Conservation (phyloP, 1,140 invertebrate genomes). For the Hyles euphorbiae region DNA sequence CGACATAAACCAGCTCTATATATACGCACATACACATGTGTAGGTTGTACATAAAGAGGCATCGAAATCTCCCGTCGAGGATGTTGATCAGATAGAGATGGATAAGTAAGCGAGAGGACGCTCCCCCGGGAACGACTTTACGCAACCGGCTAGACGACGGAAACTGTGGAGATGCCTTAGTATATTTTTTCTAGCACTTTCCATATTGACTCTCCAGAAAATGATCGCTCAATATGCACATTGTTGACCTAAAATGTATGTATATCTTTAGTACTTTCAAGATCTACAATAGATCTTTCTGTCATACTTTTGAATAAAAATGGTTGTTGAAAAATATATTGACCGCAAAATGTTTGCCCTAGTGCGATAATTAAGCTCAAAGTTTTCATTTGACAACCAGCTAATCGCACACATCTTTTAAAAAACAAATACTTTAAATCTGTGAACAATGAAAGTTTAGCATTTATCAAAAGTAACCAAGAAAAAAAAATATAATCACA, state of each 20-base stretch:
- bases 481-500: slow-evolving; percentile 4
- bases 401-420: no score
- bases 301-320: not conserved
- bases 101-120: slow-evolving; percentile 40
- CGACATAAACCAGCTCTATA: no score
- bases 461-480: no score
- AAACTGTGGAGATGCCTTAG: slow-evolving; percentile 12
- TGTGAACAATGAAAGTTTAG: no score
- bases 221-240: no score
- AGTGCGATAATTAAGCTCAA: no score
- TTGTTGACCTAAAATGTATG: no score
- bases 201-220: no score
- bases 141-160: slow-evolving; percentile 7
- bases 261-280: no score
- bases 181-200: not conserved
- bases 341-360: slow-evolving; percentile 1
- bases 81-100: slow-evolving; percentile 36
- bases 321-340: not conserved
- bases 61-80: slow-evolving; percentile 24
- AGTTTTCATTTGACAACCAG: no score
- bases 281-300: not conserved
- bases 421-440: no score
- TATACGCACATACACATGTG: not conserved
- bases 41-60: slow-evolving; percentile 8
- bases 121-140: slow-evolving; percentile 25